Base-by-base conservation (phyloP, 2,113 vertebrate species). In the Colinus virginianus region DNA sequence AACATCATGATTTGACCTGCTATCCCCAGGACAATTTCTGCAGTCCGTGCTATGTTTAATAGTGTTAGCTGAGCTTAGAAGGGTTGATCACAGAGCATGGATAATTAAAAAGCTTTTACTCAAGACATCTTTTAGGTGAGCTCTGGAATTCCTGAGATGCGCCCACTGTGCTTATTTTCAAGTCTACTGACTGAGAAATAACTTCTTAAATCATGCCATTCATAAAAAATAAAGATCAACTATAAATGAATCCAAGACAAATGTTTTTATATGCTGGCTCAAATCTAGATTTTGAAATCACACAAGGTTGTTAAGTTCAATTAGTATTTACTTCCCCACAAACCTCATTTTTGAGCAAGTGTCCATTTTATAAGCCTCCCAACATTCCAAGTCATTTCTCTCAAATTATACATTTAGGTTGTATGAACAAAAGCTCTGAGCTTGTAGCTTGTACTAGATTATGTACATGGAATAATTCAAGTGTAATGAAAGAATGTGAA, bases 271-370 rank as follows among this genome's bases (percentile, higher is more conserved):
- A 80, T 42, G 48, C n/a, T 69, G 30, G 25, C 28, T 87, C 51
- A 85, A 84, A 84, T 89, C 70, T 82, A 89, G 68, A 90, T 95
- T 92, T 91, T 88, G 61, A 91, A 93, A 85, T 92, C 48, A 86
- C 38, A 26, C 64, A 91, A 64, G 61, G 74, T 76, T 68, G 22
- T 71, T 93, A 67, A 93, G 34, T 81, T 53, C 9, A 64, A 68
- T 85, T 66, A 91, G 34, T 78, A 90, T 42, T 45, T 79, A 62
- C 21, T 78, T 70, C 71, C 36, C 86, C 76, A 81, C 38, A 68
- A 78, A 76, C 21, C 56, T 53, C 13, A 42, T 83, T 94, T 95
- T 90, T 36, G 78, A 87, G 36, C 53, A 80, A 0, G 30, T 63
- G 46, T 75, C 46, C 9, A 45, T 62, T 89, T 77, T 74, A 87